phyloP scores from a whole-genome alignment of 2,888 invertebrate species.

The Myathropa florea region DNA sequence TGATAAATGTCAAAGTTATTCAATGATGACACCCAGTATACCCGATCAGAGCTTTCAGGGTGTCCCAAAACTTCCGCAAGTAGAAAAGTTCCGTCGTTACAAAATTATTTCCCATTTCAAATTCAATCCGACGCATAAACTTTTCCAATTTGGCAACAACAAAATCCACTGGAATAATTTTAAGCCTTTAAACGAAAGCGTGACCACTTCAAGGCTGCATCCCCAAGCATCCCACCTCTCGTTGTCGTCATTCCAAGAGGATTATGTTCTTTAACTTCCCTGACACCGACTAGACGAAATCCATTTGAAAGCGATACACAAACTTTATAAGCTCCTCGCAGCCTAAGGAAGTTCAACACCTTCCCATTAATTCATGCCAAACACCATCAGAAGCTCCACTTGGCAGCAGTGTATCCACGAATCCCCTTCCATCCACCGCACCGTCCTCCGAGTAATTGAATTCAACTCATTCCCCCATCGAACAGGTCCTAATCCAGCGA shows the following conservation, averaged over 20 bases:
- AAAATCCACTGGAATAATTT: no score
- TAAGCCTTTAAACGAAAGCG: not conserved
- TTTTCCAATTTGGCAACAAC: no score
- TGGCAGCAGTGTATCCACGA: not conserved
- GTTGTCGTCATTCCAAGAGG: not conserved
- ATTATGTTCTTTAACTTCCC: not conserved
- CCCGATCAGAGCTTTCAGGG: no score
- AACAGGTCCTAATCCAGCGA: conserved; percentile 40
- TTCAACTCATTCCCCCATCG: conserved; percentile 51
- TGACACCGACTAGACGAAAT: not conserved
- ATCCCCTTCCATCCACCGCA: not conserved
- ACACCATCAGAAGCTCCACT: not conserved
- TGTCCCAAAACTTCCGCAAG: no score
- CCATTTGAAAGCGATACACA: not conserved
- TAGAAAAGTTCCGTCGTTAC: no score
- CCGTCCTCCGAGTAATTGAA: conserved; percentile 37
- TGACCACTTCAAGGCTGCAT: not conserved
- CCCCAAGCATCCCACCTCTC: not conserved
- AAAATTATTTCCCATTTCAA: no score
- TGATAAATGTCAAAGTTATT: no score
- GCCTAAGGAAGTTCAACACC: not conserved
- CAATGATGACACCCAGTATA: no score
- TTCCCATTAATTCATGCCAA: not conserved
- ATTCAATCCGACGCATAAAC: no score
- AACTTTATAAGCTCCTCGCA: not conserved